Conservation (phyloP, 2,113 vertebrate genomes). For the Irena cyanogastra region DNA sequence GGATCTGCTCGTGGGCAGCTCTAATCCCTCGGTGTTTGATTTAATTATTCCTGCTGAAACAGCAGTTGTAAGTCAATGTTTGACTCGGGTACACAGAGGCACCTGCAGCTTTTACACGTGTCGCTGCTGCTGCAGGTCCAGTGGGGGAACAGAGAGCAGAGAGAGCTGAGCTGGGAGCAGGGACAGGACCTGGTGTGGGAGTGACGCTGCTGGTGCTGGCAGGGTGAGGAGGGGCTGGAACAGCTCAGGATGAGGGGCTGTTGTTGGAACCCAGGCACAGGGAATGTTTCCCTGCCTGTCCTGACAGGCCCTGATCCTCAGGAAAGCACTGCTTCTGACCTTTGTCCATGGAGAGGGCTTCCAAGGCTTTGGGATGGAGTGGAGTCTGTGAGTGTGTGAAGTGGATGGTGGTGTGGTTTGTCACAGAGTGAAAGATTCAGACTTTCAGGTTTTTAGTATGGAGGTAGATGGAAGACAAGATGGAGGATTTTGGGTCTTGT, state of each 20-base stretch:
- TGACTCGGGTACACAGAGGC: slow-evolving; percentile 1
- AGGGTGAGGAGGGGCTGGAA: neutral
- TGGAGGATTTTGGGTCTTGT: too few species aligned
- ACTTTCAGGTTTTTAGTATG: too few species aligned
- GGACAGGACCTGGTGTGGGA: fast-evolving
- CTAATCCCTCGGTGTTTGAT: slow-evolving; percentile 28
- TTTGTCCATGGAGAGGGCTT: too few species aligned
- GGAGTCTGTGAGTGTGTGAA: too few species aligned
- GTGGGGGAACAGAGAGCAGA: neutral
- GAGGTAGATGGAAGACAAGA: too few species aligned
- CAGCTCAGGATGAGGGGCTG: neutral
- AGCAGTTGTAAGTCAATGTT: slow-evolving; percentile 55
- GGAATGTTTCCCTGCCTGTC: too few species aligned
- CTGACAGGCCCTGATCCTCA: too few species aligned
- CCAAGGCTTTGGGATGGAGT: too few species aligned
- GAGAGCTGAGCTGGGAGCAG: neutral
- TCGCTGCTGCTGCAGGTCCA: neutral
- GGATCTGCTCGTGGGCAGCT: neutral
- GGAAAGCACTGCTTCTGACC: too few species aligned
- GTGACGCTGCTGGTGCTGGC: neutral
- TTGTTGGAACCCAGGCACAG: too few species aligned
- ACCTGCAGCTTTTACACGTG: neutral
- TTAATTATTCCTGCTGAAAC: slow-evolving; percentile 37
- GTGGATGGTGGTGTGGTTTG: too few species aligned
- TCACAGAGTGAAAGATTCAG: too few species aligned